Base-by-base conservation (phyloP, 1,140 invertebrate species). In the Mercenaria mercenaria region DNA sequence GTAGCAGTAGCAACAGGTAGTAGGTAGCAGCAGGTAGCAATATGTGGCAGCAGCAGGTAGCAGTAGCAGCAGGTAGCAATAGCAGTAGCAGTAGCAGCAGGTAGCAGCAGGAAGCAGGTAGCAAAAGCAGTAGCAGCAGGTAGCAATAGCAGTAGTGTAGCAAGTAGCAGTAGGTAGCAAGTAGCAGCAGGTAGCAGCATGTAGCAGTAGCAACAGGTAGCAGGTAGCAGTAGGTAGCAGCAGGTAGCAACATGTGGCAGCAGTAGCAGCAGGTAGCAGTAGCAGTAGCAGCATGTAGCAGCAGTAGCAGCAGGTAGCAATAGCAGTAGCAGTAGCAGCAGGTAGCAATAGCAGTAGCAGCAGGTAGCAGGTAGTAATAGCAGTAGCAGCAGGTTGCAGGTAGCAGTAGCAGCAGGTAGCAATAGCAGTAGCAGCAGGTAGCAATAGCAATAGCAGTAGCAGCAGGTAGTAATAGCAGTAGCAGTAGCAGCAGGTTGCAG, bases 381-480 rank as follows among this genome's bases (percentile, higher is more conserved):
- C 6, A 80, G 69, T 41, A 82, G 84, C 34, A 50, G 69, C 3
- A 83, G 77, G 4, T 15, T 29, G 11, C 15, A 47, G 43, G n/a
- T n/a, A 52, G 85, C 37, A 41, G 13, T 23, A 52, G 74, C 11
- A 52, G 77, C 41, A 83, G 84, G 74, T 13, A 52, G 77, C 41
- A 83, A 76, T 41, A 87, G 84, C 26, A 82, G 77, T 50, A 87
- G 84, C 26, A 82, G 74, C 11, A 23, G 83, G 77, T 50, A 87
- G 84, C 26, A 82, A 47, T 50, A 87, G 74, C 23, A 82, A 34
- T 50, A 87, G 74, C 20, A 61, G 56, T 50, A 82, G 74, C n/a
- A 32, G 81, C 11, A n/a, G 37, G 15, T 8, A 85, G 15, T 13
- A 50, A 10, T 6, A 77, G 69, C 6, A 80, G 69, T 41, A 82